Evolutionary conservation across 2,888 invertebrate species (phyloP), one percentile per base, ranked within the genome.

Genomic region (Synanthedon tipuliformis): DNA sequence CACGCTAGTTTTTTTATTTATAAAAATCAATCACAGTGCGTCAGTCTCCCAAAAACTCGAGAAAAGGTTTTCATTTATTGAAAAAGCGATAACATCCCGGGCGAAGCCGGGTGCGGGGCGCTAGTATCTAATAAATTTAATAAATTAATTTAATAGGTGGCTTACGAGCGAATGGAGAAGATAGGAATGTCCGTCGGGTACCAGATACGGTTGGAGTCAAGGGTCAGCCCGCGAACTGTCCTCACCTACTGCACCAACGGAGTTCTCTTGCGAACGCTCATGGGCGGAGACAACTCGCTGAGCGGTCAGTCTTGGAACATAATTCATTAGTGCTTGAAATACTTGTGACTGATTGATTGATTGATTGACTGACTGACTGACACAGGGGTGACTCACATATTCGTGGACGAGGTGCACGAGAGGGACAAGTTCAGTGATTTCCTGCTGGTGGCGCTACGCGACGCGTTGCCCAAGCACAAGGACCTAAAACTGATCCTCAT

Each of bases 361-460:
- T 45, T 45, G 13, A 45, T n/a, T n/a, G 7, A 41, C 2, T 45
- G 45, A 45, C 3, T 45, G 55, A 5, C 27, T 27, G 10, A 34
- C 34, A 34, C 66, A 86, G 85, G 92, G 13, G 91, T 96, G 51
- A 95, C 96, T 0, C 98, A 98, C 75, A 87, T 95, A 49, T 91
- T 95, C 52, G 91, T 98, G 66, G 99, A 99, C 78, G 99, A 99
- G 81, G 93, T 98, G 34, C 99, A 99, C 78, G 98, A 98, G 75
- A 90, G 98, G 0, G 97, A 98, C 78, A 91, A 95, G 69, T 93
- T 95, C 73, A 94, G 95, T 51, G 99, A 99, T 81, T 98, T 98
- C 78, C 89, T 98, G 49, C 83, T 99, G 56, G 94, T 97, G 55
- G 93, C 94, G 4, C 81, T 98, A 52, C 90, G 93, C 48, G 94